Evolutionary conservation across 2,113 vertebrate genomes (phyloP).

Genomic region (Dicrurus megarhynchus): DNA sequence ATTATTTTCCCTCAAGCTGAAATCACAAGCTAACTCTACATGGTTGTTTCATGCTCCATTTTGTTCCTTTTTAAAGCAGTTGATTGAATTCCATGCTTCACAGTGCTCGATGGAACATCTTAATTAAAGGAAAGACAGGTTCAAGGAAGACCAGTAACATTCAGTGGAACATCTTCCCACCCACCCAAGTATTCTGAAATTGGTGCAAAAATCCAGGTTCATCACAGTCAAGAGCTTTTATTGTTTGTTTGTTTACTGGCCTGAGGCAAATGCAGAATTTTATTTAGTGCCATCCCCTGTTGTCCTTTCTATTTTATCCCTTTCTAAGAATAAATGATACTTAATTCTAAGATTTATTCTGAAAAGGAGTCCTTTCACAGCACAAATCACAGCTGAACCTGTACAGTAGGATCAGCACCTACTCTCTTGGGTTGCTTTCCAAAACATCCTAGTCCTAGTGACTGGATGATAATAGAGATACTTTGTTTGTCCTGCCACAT

Average conservation of each 20-base stretch:
- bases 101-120: neutral
- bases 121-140: neutral
- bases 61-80: neutral
- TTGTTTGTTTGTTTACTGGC: neutral
- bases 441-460: neutral
- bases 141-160: neutral
- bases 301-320: neutral
- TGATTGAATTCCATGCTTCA: neutral
- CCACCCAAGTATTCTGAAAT: neutral
- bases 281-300: neutral
- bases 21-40: neutral
- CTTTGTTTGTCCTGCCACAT: neutral
- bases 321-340: neutral
- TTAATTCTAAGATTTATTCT: neutral
- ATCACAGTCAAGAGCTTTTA: neutral
- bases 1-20: neutral
- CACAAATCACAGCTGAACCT: neutral
- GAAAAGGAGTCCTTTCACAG: neutral
- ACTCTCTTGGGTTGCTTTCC: neutral
- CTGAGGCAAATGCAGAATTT: neutral
- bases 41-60: slow-evolving; percentile 5
- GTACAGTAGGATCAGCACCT: neutral
- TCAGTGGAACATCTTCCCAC: neutral
- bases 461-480: neutral
- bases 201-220: neutral